A percentile compares a stretch with the other conserved stretches of the same genome.
These are phyloP conservation scores for Drosophila subsilvestris DNA, from an alignment of 2,888 invertebrate genomes.

Conservation along the genomic window DNA sequence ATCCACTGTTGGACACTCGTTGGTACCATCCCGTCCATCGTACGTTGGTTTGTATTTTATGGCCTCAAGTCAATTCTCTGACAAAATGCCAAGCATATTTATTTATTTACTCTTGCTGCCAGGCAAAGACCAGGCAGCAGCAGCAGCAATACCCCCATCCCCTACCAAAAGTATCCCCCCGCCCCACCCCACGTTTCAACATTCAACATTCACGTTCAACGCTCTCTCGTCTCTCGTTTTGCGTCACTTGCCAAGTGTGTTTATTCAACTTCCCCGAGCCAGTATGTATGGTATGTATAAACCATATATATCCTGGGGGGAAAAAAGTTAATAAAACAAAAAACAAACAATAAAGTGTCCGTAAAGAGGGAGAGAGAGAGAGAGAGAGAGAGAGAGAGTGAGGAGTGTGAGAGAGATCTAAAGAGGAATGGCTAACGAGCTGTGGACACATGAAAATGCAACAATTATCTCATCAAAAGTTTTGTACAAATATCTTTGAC, in stretches of 20 bases:
- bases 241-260: conserved; percentile 77
- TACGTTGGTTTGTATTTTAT: conserved; percentile 71
- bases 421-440: conserved; percentile 19
- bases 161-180: neutral
- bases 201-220: conserved; percentile 33
- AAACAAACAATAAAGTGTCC: conserved; percentile 29
- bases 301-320: conserved; percentile 2
- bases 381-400: neutral
- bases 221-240: conserved; percentile 44
- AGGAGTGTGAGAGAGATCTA: conserved; percentile 5
- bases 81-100: conserved; percentile 78
- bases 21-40: conserved; percentile 37
- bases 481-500: neutral
- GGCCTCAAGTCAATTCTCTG: conserved; percentile 79
- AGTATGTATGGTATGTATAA: conserved; percentile 14
- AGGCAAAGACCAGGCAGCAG: conserved; percentile 26
- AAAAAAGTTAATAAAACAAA: conserved; percentile 25
- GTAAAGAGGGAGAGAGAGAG: neutral
- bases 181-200: conserved; percentile 5
- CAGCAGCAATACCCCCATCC: neutral
- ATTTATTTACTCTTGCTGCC: conserved; percentile 75
- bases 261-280: conserved; percentile 68
- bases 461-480: neutral
- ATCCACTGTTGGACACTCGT: neutral
- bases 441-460: neutral